Evolutionary conservation across 2,113 vertebrate species (phyloP).

Genomic region (Fregata magnificens): DNA sequence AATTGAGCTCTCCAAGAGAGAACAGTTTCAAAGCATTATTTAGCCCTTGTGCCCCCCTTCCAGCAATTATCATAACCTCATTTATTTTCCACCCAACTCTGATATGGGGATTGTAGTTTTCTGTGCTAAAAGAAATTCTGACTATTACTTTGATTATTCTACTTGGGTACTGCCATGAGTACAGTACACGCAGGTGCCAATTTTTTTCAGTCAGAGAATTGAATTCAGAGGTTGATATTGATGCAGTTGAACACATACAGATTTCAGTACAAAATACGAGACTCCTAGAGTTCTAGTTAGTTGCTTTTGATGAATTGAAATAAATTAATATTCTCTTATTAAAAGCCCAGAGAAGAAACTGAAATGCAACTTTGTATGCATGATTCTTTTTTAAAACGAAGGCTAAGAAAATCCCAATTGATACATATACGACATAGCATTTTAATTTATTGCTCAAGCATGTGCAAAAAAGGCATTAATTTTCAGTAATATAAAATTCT

Average conservation of each 20-base stretch:
- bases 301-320: conserved; percentile 52
- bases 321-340: conserved; percentile 47
- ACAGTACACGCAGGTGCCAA: not conserved
- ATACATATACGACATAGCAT: conserved; percentile 14
- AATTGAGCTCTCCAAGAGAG: not conserved
- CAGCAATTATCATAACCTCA: not conserved
- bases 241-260: conserved; percentile 1
- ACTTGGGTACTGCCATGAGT: not conserved
- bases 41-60: not conserved
- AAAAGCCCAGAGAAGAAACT: conserved; percentile 27
- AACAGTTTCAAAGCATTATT: not conserved
- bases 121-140: not conserved
- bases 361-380: conserved; percentile 7
- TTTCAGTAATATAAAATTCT: conserved; percentile 55
- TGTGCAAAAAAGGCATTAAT: conserved; percentile 62
- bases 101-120: not conserved
- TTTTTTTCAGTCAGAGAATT: not conserved
- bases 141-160: not conserved
- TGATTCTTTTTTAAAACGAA: conserved; percentile 42
- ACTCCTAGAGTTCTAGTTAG: conserved; percentile 19
- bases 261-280: not conserved
- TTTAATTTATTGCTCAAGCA: conserved; percentile 57
- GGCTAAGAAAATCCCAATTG: conserved; percentile 48
- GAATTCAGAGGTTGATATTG: conserved; percentile 12
- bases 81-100: not conserved